A percentile compares a stretch with the other conserved stretches of the same genome.
Evolutionary conservation across 1,140 invertebrate species (phyloP).

Genomic region (Parapsyche elsis): DNA sequence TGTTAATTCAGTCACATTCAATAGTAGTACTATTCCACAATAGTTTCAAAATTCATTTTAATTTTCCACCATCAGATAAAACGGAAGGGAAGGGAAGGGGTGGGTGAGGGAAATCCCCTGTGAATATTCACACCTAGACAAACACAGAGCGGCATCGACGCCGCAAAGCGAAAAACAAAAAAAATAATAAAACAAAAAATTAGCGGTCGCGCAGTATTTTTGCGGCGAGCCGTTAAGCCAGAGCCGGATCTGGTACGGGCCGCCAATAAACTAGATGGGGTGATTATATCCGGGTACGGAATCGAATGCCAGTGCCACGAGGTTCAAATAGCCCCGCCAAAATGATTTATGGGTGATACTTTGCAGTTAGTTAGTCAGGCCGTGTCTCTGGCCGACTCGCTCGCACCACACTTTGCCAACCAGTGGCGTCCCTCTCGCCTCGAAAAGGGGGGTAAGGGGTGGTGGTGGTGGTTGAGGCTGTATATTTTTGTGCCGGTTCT

Average conservation of each 20-base stretch:
- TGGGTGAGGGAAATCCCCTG: too few relatives aligned
- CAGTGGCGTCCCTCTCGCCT: background rate
- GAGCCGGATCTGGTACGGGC: constrained; percentile 8
- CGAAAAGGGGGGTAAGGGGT: background rate
- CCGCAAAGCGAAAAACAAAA: background rate
- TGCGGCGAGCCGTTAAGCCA: constrained; percentile 4
- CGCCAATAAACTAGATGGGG: constrained; percentile 52
- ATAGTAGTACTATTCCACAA: too few relatives aligned
- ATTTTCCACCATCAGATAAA: too few relatives aligned
- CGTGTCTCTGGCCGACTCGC: background rate
- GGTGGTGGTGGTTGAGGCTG: too few relatives aligned
- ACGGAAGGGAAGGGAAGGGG: too few relatives aligned
- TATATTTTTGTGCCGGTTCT: background rate
- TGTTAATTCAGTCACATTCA: too few relatives aligned
- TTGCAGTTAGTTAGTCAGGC: constrained; percentile 55
- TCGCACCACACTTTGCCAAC: background rate
- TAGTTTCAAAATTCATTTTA: too few relatives aligned
- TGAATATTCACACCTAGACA: too few relatives aligned
- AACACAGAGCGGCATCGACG: too few relatives aligned
- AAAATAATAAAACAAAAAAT: background rate
- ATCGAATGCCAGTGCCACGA: constrained; percentile 56
- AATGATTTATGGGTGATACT: constrained; percentile 56
- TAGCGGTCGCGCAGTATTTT: background rate
- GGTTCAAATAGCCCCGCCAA: constrained; percentile 55
- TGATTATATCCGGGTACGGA: constrained; percentile 54